Evolutionary conservation across 2,113 vertebrate genomes (phyloP), one percentile per base, ranked within the genome.

Genomic region (Pterocles burchelli): DNA sequence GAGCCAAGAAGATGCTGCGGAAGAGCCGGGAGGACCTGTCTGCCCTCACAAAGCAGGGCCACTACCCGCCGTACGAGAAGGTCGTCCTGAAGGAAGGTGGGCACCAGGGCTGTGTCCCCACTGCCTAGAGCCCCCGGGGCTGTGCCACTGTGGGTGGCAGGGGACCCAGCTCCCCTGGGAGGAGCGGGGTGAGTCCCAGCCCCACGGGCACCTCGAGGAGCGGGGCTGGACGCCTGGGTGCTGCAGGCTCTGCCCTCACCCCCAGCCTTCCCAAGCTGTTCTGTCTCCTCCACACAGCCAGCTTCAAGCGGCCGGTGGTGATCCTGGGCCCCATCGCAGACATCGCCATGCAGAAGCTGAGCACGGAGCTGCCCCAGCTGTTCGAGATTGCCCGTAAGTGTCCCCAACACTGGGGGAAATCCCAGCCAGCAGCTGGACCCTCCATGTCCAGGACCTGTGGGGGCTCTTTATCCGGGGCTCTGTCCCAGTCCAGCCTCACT

Each of bases 241-340:
- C 49, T 77, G 36, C 2, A 7, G 80, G 36, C 28, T 83, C 70
- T 96, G 70, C 28, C 79, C 29, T 74, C 7, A 3, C 5, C 5
- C 29, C 8, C 43, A 38, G 11, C 10, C 33, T n/a, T 31, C 31
- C n/a, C 54, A n/a, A 78, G 26, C 82, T 7, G 1, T 3, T 46
- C n/a, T 46, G n/a, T 73, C 63, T 55, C 79, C 31, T 85, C 28
- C 57, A 61, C 91, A 21, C 98, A 99, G 99, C 99, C 73, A 99
- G 98, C 90, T 99, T 99, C 96, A 99, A 98, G 96, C 98, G 99
- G 7, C 99, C 99, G 0, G 99, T 99, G 52, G 99, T 99, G 95
- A 98, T 99, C 79, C 97, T 99, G 97, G 99, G 99, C 41, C 99
- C 99, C 21, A 98, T 99, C 8, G 98, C 99, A 9, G 99, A 99